Percentiles rank a stretch among this genome's conserved stretches.
These are phyloP conservation scores for Brenthis ino DNA, from an alignment of 2,888 invertebrate species.

Conservation along the genomic window DNA sequence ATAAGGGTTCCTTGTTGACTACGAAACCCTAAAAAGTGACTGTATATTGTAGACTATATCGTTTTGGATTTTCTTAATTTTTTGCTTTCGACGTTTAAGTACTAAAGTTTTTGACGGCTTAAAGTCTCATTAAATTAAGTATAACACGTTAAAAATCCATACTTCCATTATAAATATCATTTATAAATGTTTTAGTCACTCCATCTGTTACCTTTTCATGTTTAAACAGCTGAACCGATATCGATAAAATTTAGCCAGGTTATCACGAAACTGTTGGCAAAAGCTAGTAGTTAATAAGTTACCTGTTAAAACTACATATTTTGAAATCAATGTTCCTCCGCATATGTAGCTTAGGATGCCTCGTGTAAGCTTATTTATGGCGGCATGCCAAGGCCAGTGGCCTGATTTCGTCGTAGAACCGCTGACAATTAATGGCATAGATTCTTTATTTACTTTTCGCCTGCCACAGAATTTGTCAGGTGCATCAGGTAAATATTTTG, in stretches of 20 bases:
- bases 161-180: neutral
- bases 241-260: neutral
- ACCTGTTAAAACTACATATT: constrained; percentile 58
- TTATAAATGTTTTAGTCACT: neutral
- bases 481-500: constrained; percentile 8
- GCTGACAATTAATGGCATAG: constrained; percentile 57
- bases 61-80: too few relatives aligned
- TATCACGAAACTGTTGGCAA: too few relatives aligned
- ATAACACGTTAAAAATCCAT: too few relatives aligned
- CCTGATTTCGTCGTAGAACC: constrained; percentile 57
- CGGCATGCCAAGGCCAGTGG: constrained; percentile 69
- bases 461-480: constrained; percentile 29
- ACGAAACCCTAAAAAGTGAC: too few relatives aligned
- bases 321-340: constrained; percentile 59
- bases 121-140: too few relatives aligned
- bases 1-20: too few relatives aligned
- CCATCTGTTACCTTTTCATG: neutral
- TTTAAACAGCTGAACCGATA: neutral
- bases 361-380: constrained; percentile 50
- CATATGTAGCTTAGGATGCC: constrained; percentile 53
- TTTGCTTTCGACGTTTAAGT: too few relatives aligned
- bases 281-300: neutral
- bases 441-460: constrained; percentile 43
- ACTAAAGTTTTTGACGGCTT: too few relatives aligned
- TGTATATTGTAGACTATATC: too few relatives aligned